phyloP scores from a whole-genome alignment of 2,797 vertebrate genomes.

The Valencia hispanica region DNA sequence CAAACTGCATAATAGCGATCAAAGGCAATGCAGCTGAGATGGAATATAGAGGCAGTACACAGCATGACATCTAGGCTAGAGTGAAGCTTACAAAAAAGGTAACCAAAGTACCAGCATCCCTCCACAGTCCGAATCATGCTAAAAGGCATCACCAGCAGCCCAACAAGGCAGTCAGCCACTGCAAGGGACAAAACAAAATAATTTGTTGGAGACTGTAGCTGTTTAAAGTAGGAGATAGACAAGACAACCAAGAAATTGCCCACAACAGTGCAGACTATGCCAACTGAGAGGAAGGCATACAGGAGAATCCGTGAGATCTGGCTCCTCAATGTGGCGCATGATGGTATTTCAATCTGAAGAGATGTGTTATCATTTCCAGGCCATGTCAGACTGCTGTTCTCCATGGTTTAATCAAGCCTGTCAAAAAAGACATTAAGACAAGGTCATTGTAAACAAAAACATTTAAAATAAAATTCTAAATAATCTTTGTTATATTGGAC shows the following conservation, averaged over 20 bases:
- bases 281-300: slow-evolving; percentile 72
- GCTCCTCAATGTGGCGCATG: slow-evolving; percentile 66
- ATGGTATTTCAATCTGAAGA: slow-evolving; percentile 42
- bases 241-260: slow-evolving; percentile 86
- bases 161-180: slow-evolving; percentile 85
- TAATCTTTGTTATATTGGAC: slow-evolving; percentile 3
- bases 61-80: slow-evolving; percentile 88
- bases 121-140: slow-evolving; percentile 85
- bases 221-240: slow-evolving; percentile 84
- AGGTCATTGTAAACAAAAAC: background rate
- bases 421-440: slow-evolving; percentile 54
- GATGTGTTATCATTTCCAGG: slow-evolving; percentile 62
- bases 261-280: slow-evolving; percentile 80
- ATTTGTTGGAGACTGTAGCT: slow-evolving; percentile 84
- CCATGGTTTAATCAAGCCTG: slow-evolving; percentile 71
- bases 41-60: slow-evolving; percentile 87
- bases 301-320: slow-evolving; percentile 65
- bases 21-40: slow-evolving; percentile 86
- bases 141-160: slow-evolving; percentile 86
- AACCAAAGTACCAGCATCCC: slow-evolving; percentile 86
- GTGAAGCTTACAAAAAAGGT: slow-evolving; percentile 82
- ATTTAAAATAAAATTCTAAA: slow-evolving; percentile 9
- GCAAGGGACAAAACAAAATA: slow-evolving; percentile 84
- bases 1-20: slow-evolving; percentile 86
- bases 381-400: slow-evolving; percentile 67